Evolutionary conservation across 2,888 invertebrate genomes (phyloP), one percentile per base, ranked within the genome.

Genomic region (Melikaiella ostensackeni): DNA sequence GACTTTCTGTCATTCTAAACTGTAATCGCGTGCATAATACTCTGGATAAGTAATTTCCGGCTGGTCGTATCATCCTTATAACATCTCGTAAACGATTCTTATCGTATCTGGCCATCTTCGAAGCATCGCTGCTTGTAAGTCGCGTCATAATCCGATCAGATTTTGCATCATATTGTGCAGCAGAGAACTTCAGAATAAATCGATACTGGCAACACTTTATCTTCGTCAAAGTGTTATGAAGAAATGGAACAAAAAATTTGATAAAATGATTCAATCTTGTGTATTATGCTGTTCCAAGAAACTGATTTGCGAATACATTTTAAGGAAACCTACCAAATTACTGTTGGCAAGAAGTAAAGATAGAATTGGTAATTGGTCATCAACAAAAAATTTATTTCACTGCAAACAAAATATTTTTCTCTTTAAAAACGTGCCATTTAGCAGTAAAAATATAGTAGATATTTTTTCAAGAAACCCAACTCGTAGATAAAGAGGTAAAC

Each of bases 21-120:
- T 50, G 70, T 70, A 50, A 70, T 70, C 70, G 50, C n/a, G n/a
- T 21, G n/a, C 70, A 70, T 70, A 70, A 70, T 70, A 21, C 70
- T 50, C 30, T 70, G 9, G 21, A 33, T 50, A 46, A 70, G 50
- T 70, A 70, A 50, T 70, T 70, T 50, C 50, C n/a, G n/a, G 21
- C 30, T 33, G 70, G 19, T 50, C 50, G 27, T 70, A 70, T 70
- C 50, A 70, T 50, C 30, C 33, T 50, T 33, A 33, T 70, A 70
- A 70, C 50, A 50, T 50, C 70, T 50, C 27, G 70, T 50, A 33
- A 70, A 70, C 50, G 70, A 70, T 70, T 70, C n/a, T 27, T 70
- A 70, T 70, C 70, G 33, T 70, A 50, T 70, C 70, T 70, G 19
- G 27, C 30, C 16, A 70, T 50, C 50, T 70, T 2, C 19, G 30